phyloP scores from a whole-genome alignment of 2,113 vertebrate species.

The Leptobrachium ailaonicum region DNA sequence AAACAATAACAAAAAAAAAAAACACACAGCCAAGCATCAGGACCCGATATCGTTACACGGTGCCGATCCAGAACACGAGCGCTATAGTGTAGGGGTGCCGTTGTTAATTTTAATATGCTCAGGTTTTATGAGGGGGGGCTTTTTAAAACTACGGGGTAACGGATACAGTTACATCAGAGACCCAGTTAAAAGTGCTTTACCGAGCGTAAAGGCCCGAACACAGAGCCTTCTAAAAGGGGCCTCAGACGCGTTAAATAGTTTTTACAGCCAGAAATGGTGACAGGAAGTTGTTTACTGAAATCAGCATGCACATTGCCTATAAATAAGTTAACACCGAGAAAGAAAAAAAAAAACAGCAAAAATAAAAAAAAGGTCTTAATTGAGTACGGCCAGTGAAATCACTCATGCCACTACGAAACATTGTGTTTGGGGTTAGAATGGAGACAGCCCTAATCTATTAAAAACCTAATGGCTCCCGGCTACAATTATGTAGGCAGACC shows the following conservation, averaged over 20 bases:
- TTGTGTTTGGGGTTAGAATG: neutral
- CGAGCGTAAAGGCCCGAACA: too few species aligned
- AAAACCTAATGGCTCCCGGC: slow-evolving; percentile 4
- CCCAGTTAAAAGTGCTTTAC: too few species aligned
- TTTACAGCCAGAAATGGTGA: neutral
- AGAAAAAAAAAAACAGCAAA: neutral
- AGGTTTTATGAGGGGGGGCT: too few species aligned
- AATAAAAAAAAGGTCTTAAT: neutral
- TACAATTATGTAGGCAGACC: neutral
- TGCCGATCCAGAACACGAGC: too few species aligned
- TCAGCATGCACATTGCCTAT: slow-evolving; percentile 46
- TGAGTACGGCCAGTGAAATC: neutral
- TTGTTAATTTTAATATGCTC: too few species aligned
- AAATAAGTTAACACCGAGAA: slow-evolving; percentile 53
- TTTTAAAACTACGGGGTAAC: too few species aligned
- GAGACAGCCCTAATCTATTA: neutral
- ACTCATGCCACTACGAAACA: neutral
- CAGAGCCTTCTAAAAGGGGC: too few species aligned
- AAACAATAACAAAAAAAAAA: too few species aligned
- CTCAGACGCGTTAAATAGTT: neutral
- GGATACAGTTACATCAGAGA: too few species aligned
- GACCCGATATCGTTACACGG: too few species aligned
- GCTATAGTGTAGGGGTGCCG: too few species aligned
- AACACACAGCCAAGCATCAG: too few species aligned
- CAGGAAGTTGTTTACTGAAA: neutral